Base-by-base conservation (phyloP, 2,113 vertebrate species). In the Ariopsis seemanni region DNA sequence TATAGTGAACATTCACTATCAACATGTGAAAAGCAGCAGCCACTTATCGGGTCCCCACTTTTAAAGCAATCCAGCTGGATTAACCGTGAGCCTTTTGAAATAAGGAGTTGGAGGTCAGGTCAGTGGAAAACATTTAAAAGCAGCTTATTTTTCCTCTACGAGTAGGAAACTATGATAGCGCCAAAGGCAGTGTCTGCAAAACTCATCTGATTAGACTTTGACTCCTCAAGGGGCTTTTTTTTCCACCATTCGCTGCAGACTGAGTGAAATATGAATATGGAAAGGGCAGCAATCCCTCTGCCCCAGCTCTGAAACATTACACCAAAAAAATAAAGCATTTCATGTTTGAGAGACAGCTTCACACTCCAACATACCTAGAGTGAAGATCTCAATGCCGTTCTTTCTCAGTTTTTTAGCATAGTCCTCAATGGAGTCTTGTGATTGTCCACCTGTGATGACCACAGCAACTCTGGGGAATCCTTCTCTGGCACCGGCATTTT, bases 351-450 rank as follows among this genome's bases (percentile, higher is more conserved):
- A 84, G 67, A 57, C 69, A 58, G 67, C 14, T 1, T 34, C 42
- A 30, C 27, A 79, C 48, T 65, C 86, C 50, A 27, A 93, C 95
- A 0, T 94, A 99, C 98, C 98, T 86, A 99, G 94, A 57, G 97
- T 97, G 92, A 99, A 99, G 88, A 99, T 95, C 95, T 99, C 98
- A 91, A 99, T 97, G 85, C 98, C 98, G n/a, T 91, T 90, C 88
- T 94, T 94, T 77, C 94, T 95, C 90, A 99, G 97, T 88, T 95
- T 95, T 91, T 90, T 95, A 90, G 98, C 96, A 83, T 95, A 95
- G 74, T 92, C 93, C 92, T 97, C 96, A 11, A 98, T 97, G 22
- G 96, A 93, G 53, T 98, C 98, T 90, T 97, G 96, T 30, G 97
- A 98, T 90, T 95, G 97, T 89, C 97, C 96, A 74, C 97, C 97